Evolutionary conservation across 2,888 invertebrate species (phyloP), one percentile per base, ranked within the genome.

Genomic region (Ptycholaimellus sp.): DNA sequence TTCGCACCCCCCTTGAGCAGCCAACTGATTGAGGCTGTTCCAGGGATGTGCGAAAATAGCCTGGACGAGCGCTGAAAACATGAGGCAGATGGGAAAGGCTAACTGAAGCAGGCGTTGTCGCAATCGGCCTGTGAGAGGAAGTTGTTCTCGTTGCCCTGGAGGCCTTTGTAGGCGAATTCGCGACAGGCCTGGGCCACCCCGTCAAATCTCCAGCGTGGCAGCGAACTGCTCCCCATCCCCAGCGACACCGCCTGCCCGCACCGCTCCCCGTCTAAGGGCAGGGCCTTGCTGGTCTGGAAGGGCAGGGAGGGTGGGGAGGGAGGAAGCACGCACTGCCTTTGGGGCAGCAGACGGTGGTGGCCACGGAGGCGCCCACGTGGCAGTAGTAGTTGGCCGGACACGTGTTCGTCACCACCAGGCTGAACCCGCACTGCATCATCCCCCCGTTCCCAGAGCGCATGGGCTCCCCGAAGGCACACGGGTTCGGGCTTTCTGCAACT

Each of bases 291-390:
- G n/a, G n/a, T n/a, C n/a, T n/a, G n/a, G n/a, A n/a, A n/a, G n/a
- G n/a, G n/a, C n/a, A n/a, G n/a, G n/a, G n/a, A n/a, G n/a, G n/a
- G n/a, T n/a, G n/a, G n/a, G n/a, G n/a, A n/a, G n/a, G n/a, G n/a
- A n/a, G n/a, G n/a, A n/a, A n/a, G 14, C 5, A 35, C 37, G 37
- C 23, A 50, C 50, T 38, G 27, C 51, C 54, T 31, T 51, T 52
- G 9, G 53, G 50, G 40, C 56, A 56, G 44, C 56, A 56, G 7
- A 57, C 48, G 3, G 56, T 57, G 2, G 54, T 54, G 14, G 41
- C 41, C 1, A 50, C 38, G 11, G 42, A 45, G 4, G 50, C 50
- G 5, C 54, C 54, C 7, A 54, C 48, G 37, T 56, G 54, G 38
- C 56, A 56, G 39, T 48, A 56, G 34, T 42, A 46, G 13, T 42